phyloP scores from a whole-genome alignment of 2,888 invertebrate genomes.

The Drosophila formosana region DNA sequence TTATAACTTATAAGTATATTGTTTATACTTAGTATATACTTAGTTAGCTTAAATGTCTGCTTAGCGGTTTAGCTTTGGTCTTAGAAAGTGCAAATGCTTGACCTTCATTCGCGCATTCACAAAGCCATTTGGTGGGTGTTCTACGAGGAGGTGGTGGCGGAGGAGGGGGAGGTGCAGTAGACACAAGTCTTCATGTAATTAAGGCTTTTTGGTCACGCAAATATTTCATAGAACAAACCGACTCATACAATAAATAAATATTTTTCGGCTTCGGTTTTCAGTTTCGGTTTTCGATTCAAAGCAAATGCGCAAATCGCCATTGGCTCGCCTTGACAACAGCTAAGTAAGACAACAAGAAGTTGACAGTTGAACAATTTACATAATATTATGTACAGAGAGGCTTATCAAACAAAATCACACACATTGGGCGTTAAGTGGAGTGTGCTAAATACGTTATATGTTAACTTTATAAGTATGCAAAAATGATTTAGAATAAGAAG shows the following conservation, averaged over 20 bases:
- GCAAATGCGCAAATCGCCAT: slow-evolving; percentile 43
- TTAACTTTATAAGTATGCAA: slow-evolving; percentile 42
- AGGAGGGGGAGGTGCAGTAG: neutral
- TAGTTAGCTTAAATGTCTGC: slow-evolving; percentile 23
- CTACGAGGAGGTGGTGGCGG: no score
- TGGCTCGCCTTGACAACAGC: slow-evolving; percentile 56
- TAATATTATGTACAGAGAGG: slow-evolving; percentile 53
- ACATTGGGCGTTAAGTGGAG: slow-evolving; percentile 63
- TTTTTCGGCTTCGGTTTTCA: slow-evolving; percentile 14
- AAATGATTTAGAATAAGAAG: slow-evolving; percentile 33
- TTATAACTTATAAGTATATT: slow-evolving; percentile 22
- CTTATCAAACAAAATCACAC: slow-evolving; percentile 55
- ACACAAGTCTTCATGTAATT: slow-evolving; percentile 7
- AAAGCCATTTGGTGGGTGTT: slow-evolving; percentile 16
- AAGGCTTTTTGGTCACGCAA: slow-evolving; percentile 28
- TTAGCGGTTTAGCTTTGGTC: slow-evolving; percentile 28
- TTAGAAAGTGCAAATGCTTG: slow-evolving; percentile 42
- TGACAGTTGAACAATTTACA: slow-evolving; percentile 62
- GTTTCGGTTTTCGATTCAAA: slow-evolving; percentile 13
- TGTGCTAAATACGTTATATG: slow-evolving; percentile 57
- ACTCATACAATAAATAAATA: slow-evolving; percentile 16
- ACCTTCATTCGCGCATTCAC: slow-evolving; percentile 27
- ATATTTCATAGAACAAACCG: slow-evolving; percentile 19
- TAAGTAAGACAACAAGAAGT: slow-evolving; percentile 53
- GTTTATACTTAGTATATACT: slow-evolving; percentile 26